Base-by-base conservation (phyloP, 2,888 invertebrate species). In the Leptogaster cylindrica region DNA sequence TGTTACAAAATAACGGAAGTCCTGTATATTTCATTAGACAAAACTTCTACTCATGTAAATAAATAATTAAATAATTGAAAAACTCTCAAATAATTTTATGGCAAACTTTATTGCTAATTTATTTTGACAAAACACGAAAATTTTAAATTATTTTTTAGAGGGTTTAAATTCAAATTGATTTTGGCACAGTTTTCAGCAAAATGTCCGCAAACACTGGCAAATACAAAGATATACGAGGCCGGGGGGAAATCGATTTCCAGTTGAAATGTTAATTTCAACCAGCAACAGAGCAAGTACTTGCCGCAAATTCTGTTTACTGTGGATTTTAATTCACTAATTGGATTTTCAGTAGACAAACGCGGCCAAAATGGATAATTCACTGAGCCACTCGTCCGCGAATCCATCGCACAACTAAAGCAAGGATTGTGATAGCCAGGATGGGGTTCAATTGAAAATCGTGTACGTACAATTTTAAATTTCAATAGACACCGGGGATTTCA, bases 271-370 rank as follows among this genome's bases (percentile, higher is more conserved):
- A 39, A 58, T 39, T 58, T 58, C 41, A 39, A 52, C 8, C 31
- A n/a, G 12, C 4, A 6, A 10, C 52, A 52, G 20, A 18, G 8
- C 31, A 4, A 18, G 5, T 33, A 46, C 3, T 16, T 28, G 28
- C 52, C 52, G 27, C 52, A 52, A 31, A 52, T 31, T 31, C 16
- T 31, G 33, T 18, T 33, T n/a, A 31, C 33, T 52, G 52, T 33
- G 52, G 52, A 52, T 52, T 52, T 52, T 52, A 52, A 52, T 52
- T 52, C 52, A 16, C 52, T 31, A 31, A 52, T 52, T 52, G 52
- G 20, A 52, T 52, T 52, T 33, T 20, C 52, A 52, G 16, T 33
- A 52, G 18, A 16, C 12, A 25, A 58, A 58, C 58, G 36, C 31
- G 39, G n/a, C 39, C 2, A 39, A 25, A 36, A 39, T 58, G 12